These are phyloP conservation scores for Pocota personata DNA, from an alignment of 2,888 invertebrate species.

Conservation along the genomic window DNA sequence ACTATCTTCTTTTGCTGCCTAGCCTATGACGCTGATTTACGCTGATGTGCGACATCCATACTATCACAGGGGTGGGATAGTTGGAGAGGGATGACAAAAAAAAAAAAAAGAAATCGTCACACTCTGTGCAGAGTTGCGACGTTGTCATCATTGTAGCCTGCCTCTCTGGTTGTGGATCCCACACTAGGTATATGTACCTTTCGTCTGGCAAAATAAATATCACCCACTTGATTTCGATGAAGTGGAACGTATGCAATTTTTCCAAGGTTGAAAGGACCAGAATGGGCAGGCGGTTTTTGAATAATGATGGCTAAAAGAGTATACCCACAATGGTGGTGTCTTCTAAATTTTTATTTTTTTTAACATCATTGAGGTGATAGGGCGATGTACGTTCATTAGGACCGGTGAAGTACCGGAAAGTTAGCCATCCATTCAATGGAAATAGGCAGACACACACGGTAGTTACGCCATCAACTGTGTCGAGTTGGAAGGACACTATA, in stretches of 20 bases:
- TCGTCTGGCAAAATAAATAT: constrained; percentile 64
- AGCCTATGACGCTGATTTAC: constrained; percentile 70
- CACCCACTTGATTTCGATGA: constrained; percentile 58
- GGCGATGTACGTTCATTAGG: constrained; percentile 71
- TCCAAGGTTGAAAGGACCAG: constrained; percentile 33
- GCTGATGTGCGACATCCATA: constrained; percentile 62
- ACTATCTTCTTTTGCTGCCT: constrained; percentile 10
- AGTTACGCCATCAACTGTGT: constrained; percentile 64
- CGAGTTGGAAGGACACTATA: constrained; percentile 31
- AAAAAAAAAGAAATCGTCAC: constrained; percentile 26
- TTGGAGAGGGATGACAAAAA: neutral
- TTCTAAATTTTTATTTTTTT: neutral
- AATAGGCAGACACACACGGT: constrained; percentile 67
- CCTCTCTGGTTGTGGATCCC: neutral
- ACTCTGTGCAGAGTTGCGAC: constrained; percentile 47
- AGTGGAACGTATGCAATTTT: constrained; percentile 73
- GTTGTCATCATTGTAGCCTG: constrained; percentile 59
- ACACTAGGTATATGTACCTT: constrained; percentile 18
- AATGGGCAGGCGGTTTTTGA: constrained; percentile 28
- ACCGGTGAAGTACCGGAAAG: constrained; percentile 67
- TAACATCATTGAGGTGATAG: constrained; percentile 30
- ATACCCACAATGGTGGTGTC: constrained; percentile 56
- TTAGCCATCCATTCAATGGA: constrained; percentile 72
- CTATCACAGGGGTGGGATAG: constrained; percentile 14
- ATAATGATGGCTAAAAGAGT: constrained; percentile 64